These are phyloP conservation scores for Aspidiotus rigidus DNA, from an alignment of 2,888 invertebrate genomes.

Conservation along the genomic window DNA sequence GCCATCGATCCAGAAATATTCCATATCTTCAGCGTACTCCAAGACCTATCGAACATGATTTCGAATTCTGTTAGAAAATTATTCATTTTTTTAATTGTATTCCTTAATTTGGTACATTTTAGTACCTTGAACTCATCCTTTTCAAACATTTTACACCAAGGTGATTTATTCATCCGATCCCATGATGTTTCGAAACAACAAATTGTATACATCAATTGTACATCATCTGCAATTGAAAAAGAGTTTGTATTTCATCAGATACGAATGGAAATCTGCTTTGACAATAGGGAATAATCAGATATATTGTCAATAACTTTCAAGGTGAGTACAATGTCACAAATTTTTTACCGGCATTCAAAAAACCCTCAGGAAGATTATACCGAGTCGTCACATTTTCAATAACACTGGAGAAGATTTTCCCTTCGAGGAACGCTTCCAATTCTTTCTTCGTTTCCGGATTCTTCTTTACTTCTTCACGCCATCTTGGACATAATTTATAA, in stretches of 20 bases:
- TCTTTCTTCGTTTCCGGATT: constrained; percentile 55
- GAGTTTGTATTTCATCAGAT: neutral
- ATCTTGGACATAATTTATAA: constrained; percentile 65
- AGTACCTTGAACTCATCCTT: constrained; percentile 50
- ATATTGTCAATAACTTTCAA: neutral
- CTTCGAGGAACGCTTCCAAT: constrained; percentile 48
- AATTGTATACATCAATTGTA: constrained; percentile 57
- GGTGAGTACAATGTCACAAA: neutral
- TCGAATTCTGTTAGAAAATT: neutral
- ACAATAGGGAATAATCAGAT: neutral
- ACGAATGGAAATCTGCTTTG: neutral
- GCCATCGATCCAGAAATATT: constrained; percentile 73
- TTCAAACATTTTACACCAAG: constrained; percentile 67
- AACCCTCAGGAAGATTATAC: constrained; percentile 49
- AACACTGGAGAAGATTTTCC: constrained; percentile 51
- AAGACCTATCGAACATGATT: constrained; percentile 47
- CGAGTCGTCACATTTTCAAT: constrained; percentile 52
- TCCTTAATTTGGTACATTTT: neutral
- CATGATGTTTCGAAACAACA: constrained; percentile 80
- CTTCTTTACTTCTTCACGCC: constrained; percentile 59
- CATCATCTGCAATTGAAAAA: constrained; percentile 47
- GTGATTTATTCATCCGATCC: constrained; percentile 53
- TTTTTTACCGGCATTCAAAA: constrained; percentile 49
- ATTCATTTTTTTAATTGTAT: neutral
- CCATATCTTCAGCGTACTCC: constrained; percentile 67